These are phyloP conservation scores for Dynastes grantii DNA, from an alignment of 2,888 invertebrate species.

Conservation along the genomic window DNA sequence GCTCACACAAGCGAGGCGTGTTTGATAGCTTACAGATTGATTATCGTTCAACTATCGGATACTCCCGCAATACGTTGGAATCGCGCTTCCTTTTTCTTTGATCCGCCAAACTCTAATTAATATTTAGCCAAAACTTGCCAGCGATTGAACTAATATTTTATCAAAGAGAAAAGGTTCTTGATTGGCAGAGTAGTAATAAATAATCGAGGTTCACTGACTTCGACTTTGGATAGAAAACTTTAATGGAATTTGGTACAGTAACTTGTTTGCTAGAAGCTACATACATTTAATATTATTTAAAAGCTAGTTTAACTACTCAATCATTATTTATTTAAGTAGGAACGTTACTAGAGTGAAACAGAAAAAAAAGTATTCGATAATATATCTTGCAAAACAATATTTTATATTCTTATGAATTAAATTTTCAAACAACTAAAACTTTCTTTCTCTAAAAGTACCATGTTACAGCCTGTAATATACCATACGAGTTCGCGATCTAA, in stretches of 20 bases:
- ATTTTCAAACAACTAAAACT: too few species aligned
- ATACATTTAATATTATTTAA: too few species aligned
- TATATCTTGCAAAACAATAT: too few species aligned
- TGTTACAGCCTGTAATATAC: too few species aligned
- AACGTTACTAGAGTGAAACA: too few species aligned
- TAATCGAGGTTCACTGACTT: neutral
- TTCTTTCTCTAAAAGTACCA: too few species aligned
- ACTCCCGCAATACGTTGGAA: conserved; percentile 9
- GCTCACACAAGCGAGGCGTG: conserved; percentile 35
- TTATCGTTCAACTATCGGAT: conserved; percentile 30
- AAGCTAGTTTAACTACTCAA: too few species aligned
- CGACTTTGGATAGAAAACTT: neutral
- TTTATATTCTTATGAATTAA: too few species aligned
- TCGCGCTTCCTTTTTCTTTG: conserved; percentile 4
- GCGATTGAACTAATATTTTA: conserved; percentile 2
- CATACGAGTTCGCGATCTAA: too few species aligned
- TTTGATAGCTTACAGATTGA: conserved; percentile 33
- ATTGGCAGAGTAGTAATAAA: neutral
- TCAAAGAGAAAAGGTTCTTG: neutral
- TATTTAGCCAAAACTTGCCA: neutral
- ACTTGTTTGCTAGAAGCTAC: too few species aligned
- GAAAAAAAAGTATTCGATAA: too few species aligned
- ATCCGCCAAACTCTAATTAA: neutral
- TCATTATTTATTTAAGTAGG: too few species aligned
- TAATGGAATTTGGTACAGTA: neutral